Conservation (phyloP, 2,113 vertebrate genomes). For the Oxyruncus cristatus region DNA sequence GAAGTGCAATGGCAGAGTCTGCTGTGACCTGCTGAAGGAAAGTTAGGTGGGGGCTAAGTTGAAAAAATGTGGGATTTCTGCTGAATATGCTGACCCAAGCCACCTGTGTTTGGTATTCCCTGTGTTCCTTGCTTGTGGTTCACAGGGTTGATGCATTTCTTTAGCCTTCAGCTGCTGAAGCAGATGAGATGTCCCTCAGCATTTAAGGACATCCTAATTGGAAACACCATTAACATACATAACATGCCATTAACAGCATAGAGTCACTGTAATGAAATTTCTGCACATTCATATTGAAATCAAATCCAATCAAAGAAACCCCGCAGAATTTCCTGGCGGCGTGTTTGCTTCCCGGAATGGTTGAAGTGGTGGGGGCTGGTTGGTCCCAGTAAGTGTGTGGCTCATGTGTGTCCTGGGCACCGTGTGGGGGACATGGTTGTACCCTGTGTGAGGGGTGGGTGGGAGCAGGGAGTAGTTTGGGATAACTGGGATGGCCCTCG, state of each 20-base stretch:
- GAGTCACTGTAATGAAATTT: background rate
- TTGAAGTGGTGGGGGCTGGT: background rate
- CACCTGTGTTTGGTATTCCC: background rate
- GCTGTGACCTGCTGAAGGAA: rapidly evolving
- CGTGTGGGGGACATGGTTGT: rapidly evolving
- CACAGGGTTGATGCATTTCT: background rate
- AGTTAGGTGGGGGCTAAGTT: background rate
- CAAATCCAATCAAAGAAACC: background rate
- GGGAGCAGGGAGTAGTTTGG: background rate
- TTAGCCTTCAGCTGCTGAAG: background rate
- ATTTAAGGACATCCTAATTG: background rate
- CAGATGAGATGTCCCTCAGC: background rate
- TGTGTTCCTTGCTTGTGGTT: background rate
- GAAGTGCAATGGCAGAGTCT: background rate
- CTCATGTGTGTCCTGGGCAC: background rate
- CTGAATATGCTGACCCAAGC: background rate
- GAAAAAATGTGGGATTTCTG: background rate
- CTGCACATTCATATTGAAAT: background rate
- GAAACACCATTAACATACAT: background rate
- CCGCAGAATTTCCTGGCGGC: background rate
- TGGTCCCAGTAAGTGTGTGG: background rate
- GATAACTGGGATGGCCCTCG: background rate
- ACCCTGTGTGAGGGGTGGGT: background rate
- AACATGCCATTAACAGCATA: background rate
- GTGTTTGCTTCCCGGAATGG: background rate